phyloP scores from a whole-genome alignment of 2,888 invertebrate species.

The Tipula unca region DNA sequence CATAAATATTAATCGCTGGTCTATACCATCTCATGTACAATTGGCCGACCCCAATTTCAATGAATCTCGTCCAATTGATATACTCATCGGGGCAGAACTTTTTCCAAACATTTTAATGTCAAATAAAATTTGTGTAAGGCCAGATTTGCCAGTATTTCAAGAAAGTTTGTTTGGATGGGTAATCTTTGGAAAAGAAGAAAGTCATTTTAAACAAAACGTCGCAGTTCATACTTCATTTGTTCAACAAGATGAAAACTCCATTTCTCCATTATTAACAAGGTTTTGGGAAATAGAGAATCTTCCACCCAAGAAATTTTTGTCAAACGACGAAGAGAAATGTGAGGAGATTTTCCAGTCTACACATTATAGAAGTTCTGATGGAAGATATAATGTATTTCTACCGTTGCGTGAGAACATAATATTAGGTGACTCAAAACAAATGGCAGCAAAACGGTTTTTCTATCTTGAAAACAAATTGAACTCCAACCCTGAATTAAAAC shows the following conservation, averaged over 20 bases:
- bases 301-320: neutral
- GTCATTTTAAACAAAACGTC: no score
- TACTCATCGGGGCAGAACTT: neutral
- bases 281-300: no score
- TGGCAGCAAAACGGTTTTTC: conserved; percentile 24
- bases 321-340: conserved; percentile 24
- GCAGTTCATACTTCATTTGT: no score
- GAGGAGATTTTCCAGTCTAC: conserved; percentile 26
- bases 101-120: neutral
- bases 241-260: neutral
- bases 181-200: neutral
- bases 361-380: conserved; percentile 20
- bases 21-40: neutral
- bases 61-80: neutral
- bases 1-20: neutral
- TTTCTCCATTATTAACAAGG: conserved; percentile 16
- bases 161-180: neutral
- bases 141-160: neutral
- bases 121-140: no score
- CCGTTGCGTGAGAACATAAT: conserved; percentile 25
- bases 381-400: conserved; percentile 25
- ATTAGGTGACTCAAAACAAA: conserved; percentile 18
- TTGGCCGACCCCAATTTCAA: neutral
- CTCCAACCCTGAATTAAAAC: conserved; percentile 23
- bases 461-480: conserved; percentile 26